These are phyloP conservation scores for Gouania willdenowi DNA, from an alignment of 2,797 vertebrate species.

Conservation along the genomic window DNA sequence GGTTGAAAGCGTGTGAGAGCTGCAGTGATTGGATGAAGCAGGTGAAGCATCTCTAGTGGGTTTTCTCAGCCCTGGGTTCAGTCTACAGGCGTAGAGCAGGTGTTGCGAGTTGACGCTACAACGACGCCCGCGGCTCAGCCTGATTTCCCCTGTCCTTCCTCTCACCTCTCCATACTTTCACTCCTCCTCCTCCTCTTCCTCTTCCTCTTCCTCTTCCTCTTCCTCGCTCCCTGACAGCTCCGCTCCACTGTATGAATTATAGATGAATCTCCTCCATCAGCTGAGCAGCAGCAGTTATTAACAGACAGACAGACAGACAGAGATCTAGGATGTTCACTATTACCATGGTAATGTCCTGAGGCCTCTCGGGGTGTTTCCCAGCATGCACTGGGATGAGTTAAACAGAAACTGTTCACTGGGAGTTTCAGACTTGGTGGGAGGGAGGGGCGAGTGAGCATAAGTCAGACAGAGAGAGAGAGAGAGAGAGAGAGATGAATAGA, in stretches of 20 bases:
- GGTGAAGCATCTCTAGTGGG: too few species aligned
- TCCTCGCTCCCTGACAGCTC: neutral
- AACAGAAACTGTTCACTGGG: constrained; percentile 21
- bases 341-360: constrained; percentile 45
- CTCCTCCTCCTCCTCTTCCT: too few species aligned
- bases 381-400: constrained; percentile 38
- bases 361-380: constrained; percentile 48
- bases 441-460: neutral
- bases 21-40: too few species aligned
- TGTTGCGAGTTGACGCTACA: too few species aligned
- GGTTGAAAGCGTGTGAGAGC: too few species aligned
- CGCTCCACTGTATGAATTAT: constrained; percentile 43
- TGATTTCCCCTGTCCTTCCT: too few species aligned
- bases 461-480: neutral
- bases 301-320: constrained; percentile 31
- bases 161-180: too few species aligned
- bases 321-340: constrained; percentile 29
- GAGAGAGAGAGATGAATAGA: too few species aligned
- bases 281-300: constrained; percentile 46
- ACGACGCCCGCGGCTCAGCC: too few species aligned
- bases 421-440: constrained; percentile 18
- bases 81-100: too few species aligned
- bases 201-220: too few species aligned
- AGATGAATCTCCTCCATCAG: constrained; percentile 30
- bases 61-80: too few species aligned